Percentiles rank a stretch among this genome's conserved stretches.
Conservation (phyloP, 2,797 vertebrate genomes). For the Aplochiton taeniatus region DNA sequence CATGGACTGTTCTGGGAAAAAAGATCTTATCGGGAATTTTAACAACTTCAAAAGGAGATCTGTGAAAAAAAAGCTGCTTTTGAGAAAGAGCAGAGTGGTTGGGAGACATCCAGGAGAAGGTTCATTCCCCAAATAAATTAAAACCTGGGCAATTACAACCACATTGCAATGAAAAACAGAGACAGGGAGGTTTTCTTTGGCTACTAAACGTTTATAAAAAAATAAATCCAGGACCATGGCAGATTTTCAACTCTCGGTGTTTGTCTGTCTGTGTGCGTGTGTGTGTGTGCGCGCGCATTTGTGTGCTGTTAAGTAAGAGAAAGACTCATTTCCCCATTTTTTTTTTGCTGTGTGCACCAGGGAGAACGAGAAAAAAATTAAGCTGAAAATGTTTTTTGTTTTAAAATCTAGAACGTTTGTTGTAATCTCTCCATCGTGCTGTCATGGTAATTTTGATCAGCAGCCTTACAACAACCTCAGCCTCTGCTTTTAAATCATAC, state of each 20-base stretch:
- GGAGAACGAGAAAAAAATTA: no score
- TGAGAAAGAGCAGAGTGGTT: slow-evolving; percentile 17
- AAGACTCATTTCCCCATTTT: no score
- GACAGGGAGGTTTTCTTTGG: slow-evolving; percentile 36
- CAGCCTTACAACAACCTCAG: no score
- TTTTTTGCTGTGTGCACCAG: no score
- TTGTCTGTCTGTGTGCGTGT: background rate
- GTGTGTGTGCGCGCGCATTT: slow-evolving; percentile 10
- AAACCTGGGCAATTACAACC: slow-evolving; percentile 46
- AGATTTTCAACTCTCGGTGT: background rate
- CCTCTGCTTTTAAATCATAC: no score
- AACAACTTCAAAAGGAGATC: background rate
- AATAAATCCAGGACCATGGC: slow-evolving; percentile 34
- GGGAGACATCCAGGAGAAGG: slow-evolving; percentile 40
- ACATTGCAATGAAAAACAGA: slow-evolving; percentile 50
- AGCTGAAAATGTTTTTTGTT: no score
- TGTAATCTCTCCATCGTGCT: no score
- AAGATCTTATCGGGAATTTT: slow-evolving; percentile 7
- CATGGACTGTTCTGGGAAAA: background rate
- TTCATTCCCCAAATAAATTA: slow-evolving; percentile 51
- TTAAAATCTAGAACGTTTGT: no score
- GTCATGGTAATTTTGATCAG: no score
- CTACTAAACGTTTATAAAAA: slow-evolving; percentile 60
- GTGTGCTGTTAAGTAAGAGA: slow-evolving; percentile 36
- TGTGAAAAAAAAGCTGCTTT: background rate